Percentiles rank a stretch among this genome's conserved stretches.
Evolutionary conservation across 2,797 vertebrate species (phyloP).

Genomic region (Knipowitschia caucasica): DNA sequence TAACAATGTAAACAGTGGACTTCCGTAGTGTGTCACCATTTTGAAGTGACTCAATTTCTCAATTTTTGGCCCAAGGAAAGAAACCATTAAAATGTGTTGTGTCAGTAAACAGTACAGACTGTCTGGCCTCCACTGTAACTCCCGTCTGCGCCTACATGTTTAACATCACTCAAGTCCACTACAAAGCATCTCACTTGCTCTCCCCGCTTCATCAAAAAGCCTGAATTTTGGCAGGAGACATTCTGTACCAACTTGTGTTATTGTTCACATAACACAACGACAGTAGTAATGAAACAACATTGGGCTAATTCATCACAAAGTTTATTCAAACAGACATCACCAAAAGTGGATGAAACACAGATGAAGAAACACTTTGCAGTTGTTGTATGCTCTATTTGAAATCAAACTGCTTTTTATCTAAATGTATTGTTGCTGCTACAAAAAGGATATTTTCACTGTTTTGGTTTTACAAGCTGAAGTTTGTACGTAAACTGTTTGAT

Average conservation of each 20-base stretch:
- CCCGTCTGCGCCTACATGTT: slow-evolving; percentile 18
- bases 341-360: slow-evolving; percentile 25
- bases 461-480: too few relatives aligned
- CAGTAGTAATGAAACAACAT: slow-evolving; percentile 24
- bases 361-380: too few relatives aligned
- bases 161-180: slow-evolving; percentile 1
- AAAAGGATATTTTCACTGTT: too few relatives aligned
- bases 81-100: slow-evolving; percentile 65
- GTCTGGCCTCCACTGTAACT: slow-evolving; percentile 41
- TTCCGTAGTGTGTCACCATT: slow-evolving; percentile 38
- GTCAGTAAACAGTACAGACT: slow-evolving; percentile 62
- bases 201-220: slow-evolving; percentile 40
- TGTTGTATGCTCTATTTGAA: too few relatives aligned
- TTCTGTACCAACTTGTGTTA: slow-evolving; percentile 42
- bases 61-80: slow-evolving; percentile 54
- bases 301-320: slow-evolving; percentile 23
- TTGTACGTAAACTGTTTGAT: too few relatives aligned
- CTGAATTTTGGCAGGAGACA: slow-evolving; percentile 41
- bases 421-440: too few relatives aligned
- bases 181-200: slow-evolving; percentile 23
- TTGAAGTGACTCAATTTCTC: slow-evolving; percentile 61
- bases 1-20: slow-evolving; percentile 46
- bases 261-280: slow-evolving; percentile 45
- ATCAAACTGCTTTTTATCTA: too few relatives aligned
- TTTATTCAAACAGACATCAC: slow-evolving; percentile 14